Evolutionary conservation across 2,888 invertebrate species (phyloP).

Genomic region (Polymixis lichenea): DNA sequence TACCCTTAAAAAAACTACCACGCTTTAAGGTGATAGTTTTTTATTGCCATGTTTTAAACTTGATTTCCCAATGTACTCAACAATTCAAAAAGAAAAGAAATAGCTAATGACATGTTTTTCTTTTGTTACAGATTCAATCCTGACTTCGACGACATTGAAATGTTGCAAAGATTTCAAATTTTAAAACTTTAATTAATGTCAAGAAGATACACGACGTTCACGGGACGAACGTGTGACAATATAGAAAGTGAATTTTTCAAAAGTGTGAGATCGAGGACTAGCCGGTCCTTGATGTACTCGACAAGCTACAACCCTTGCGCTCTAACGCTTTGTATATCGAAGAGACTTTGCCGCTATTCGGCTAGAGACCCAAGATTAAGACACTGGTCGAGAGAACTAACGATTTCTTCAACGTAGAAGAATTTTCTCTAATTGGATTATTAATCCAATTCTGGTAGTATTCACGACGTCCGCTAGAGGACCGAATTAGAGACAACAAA

Average conservation of each 20-base stretch:
- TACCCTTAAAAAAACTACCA: not conserved
- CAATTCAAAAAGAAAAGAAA: too few relatives aligned
- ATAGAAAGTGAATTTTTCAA: conserved; percentile 86
- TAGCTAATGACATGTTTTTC: conserved; percentile 51
- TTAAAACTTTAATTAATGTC: conserved; percentile 88
- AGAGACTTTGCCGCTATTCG: conserved; percentile 88
- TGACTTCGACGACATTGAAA: conserved; percentile 78
- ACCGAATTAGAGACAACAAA: conserved; percentile 74
- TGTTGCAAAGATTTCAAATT: conserved; percentile 79
- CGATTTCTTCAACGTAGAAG: conserved; percentile 83
- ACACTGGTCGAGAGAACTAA: conserved; percentile 88
- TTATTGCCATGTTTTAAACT: conserved; percentile 4
- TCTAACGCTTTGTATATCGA: conserved; percentile 87
- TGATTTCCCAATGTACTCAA: not conserved
- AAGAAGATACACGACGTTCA: conserved; percentile 80
- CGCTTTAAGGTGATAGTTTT: too few relatives aligned
- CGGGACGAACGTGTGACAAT: conserved; percentile 78
- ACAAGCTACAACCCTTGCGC: conserved; percentile 88
- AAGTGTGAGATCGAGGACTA: conserved; percentile 88
- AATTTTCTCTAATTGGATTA: conserved; percentile 74
- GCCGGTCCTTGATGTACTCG: conserved; percentile 90
- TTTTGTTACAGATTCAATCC: conserved; percentile 84
- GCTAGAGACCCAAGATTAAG: conserved; percentile 92
- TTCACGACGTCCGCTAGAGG: conserved; percentile 77
- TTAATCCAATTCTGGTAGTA: conserved; percentile 79